phyloP scores from a whole-genome alignment of 2,113 vertebrate species.

The Agapornis roseicollis region DNA sequence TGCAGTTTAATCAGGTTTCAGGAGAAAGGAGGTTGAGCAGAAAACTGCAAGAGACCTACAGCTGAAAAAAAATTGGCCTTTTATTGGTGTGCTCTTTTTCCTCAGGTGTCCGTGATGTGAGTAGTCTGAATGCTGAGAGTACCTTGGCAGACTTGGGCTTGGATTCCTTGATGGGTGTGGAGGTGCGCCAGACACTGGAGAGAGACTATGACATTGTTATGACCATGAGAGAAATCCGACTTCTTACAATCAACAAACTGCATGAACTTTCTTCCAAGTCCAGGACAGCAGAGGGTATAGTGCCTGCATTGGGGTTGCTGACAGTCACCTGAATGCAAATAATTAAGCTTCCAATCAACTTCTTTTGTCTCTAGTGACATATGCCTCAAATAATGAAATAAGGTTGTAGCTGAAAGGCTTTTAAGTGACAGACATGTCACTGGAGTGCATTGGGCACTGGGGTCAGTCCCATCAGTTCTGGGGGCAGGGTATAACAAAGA shows the following conservation, averaged over 20 bases:
- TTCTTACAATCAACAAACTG: conserved; percentile 88
- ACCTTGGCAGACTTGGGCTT: conserved; percentile 91
- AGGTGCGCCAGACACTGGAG: conserved; percentile 93
- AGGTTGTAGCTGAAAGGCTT: background rate
- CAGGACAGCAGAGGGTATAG: conserved; percentile 68
- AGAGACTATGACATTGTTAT: conserved; percentile 88
- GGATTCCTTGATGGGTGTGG: conserved; percentile 96
- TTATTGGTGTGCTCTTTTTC: background rate
- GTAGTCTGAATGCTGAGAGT: conserved; percentile 80
- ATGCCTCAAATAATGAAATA: background rate
- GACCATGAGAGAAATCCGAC: conserved; percentile 89
- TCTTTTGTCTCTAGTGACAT: background rate
- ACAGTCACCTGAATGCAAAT: background rate
- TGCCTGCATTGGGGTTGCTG: background rate
- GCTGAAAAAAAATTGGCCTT: background rate
- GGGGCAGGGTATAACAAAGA: background rate
- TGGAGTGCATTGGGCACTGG: background rate
- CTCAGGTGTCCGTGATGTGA: conserved; percentile 87
- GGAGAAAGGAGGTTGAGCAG: background rate
- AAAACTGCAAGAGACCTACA: background rate
- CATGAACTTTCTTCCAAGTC: conserved; percentile 78
- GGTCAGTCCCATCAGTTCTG: background rate
- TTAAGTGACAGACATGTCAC: background rate
- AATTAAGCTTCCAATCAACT: background rate
- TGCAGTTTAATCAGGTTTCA: background rate